phyloP scores from a whole-genome alignment of 2,113 vertebrate genomes.

The Nasalis larvatus region DNA sequence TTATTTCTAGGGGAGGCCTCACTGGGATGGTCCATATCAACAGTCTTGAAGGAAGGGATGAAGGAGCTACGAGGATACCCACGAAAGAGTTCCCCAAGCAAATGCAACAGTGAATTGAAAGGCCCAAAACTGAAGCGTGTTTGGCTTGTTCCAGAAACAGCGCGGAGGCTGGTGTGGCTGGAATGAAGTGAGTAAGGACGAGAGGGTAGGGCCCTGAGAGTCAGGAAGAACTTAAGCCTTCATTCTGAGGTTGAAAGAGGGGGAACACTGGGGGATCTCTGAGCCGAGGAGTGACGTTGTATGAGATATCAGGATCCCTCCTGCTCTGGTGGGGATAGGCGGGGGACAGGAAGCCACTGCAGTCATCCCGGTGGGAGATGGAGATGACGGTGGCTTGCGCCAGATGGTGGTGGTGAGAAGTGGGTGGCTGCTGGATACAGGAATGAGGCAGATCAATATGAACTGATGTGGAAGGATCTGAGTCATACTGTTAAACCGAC shows the following conservation, averaged over 20 bases:
- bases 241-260: not conserved
- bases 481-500: not conserved
- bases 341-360: not conserved
- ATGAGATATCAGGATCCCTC: not conserved
- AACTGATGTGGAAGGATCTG: not conserved
- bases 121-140: not conserved
- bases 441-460: not conserved
- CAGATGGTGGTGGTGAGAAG: not conserved
- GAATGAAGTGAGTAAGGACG: not conserved
- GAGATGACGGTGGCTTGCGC: not conserved
- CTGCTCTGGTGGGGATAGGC: not conserved
- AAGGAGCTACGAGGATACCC: not conserved
- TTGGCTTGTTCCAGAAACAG: not conserved
- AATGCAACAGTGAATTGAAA: not conserved
- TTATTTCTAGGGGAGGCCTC: not conserved
- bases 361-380: not conserved
- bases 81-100: not conserved
- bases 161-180: not conserved
- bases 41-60: not conserved
- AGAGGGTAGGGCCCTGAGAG: not conserved
- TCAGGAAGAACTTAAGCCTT: not conserved
- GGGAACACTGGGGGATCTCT: not conserved
- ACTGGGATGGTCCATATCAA: not conserved
- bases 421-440: not conserved
- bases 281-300: not conserved